Evolutionary conservation across 2,113 vertebrate species (phyloP), one percentile per base, ranked within the genome.

Genomic region (Stictonetta naevosa): DNA sequence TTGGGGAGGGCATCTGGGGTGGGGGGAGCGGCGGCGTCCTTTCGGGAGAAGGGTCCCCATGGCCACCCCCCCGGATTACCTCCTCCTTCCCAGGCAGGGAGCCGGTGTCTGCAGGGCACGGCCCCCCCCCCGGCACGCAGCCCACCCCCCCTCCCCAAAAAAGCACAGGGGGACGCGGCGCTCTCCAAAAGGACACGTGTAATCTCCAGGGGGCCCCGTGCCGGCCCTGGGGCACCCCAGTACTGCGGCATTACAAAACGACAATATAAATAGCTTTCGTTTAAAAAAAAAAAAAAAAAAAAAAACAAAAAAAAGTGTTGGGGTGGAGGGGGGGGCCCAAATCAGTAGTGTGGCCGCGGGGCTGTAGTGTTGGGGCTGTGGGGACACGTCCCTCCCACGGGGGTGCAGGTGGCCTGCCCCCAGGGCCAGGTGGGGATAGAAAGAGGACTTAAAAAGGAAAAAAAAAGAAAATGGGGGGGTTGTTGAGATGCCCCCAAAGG

Each of bases 261-360:
- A 83, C 96, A 94, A 96, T 97, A 97, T 97, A 97, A 97, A 97
- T 97, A 97, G 96, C 80, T 90, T 91, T 95, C 10, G 85, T 95
- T 31, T 10, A 48, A 48, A 48, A 48, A 48, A 46, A 46, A 92
- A 93, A 96, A 96, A 97, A 96, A 53, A 90, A 66, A 94, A 21
- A 0, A 38, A 12, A n/a, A 38, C 5, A 12, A 48, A 86, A 62
- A 38, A 26, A 53, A 53, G 8, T 25, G n/a, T 14, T 23, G 34
- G 20, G 38, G 36, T 10, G 46, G 46, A 11, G 10, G 46, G 42
- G 10, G 42, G 42, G 10, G 20, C 58, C 80, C 31, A 2, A 42
- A 74, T 90, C 96, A 97, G 97, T 96, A 97, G 97, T 97, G 73
- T 82, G 82, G 82, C 46, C 48, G 2, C 16, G 10, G 69, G 59